phyloP scores from a whole-genome alignment of 2,113 vertebrate species.

The Probosciger aterrimus region DNA sequence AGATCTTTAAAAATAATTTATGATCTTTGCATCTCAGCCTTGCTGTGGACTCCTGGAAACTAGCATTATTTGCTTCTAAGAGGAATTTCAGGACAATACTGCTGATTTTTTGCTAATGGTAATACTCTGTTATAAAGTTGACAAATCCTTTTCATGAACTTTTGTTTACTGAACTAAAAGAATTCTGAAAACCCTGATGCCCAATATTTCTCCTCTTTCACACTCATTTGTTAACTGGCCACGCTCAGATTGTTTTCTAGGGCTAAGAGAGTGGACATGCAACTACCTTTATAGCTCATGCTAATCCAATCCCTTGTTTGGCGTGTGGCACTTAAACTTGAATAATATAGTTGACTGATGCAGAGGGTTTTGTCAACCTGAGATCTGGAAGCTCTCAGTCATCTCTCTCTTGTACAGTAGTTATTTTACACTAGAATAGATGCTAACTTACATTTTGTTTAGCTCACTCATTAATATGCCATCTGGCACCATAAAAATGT shows the following conservation, averaged over 20 bases:
- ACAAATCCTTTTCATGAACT: not conserved
- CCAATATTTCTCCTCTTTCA: not conserved
- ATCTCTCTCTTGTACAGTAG: not conserved
- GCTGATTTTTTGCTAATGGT: not conserved
- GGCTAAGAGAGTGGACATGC: not conserved
- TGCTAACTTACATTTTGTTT: not conserved
- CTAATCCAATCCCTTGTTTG: not conserved
- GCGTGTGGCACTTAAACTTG: not conserved
- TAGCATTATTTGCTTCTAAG: not conserved
- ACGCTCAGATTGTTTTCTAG: not conserved
- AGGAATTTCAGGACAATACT: not conserved
- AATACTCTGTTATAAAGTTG: not conserved
- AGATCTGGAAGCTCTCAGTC: not conserved
- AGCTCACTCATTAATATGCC: not conserved
- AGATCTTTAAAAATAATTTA: not conserved
- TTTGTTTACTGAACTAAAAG: not conserved
- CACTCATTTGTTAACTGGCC: constrained; percentile 21
- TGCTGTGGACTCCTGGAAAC: not conserved
- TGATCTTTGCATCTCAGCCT: not conserved
- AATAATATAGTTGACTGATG: not conserved
- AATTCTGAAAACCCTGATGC: not conserved
- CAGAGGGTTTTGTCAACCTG: not conserved
- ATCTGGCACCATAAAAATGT: not conserved
- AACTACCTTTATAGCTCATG: not conserved
- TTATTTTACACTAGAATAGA: not conserved